Base-by-base conservation (phyloP, 2,113 vertebrate species). In the Gambusia holbrooki region DNA sequence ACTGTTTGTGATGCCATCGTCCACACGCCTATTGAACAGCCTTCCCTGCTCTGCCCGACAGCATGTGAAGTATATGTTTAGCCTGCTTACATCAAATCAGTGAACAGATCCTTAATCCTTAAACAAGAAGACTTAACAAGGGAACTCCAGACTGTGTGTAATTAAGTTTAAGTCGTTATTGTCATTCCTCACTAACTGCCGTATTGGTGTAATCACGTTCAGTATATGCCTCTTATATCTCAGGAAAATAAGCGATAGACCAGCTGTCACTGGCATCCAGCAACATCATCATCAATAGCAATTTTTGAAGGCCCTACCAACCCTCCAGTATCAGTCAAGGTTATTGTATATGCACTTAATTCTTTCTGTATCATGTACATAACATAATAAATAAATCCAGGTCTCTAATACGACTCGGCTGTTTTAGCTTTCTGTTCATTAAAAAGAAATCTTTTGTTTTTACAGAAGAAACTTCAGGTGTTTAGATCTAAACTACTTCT, bases 171-270 rank as follows among this genome's bases (percentile, higher is more conserved):
- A 74, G 64, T 69, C 74, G 81, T 78, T 75, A 83, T 80, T 66
- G 37, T 70, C 71, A 81, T 68, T 63, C 62, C 35, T 54, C 69
- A 77, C 48, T 66, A 64, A 61, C 60, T 80, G 71, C 62, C 77
- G 68, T 82, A 66, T 60, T 33, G 76, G 54, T 89, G 37, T 80
- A 62, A 74, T 73, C 86, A 87, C 80, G 75, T 83, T 66, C 74
- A 74, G 73, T 79, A 84, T 71, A 73, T 25, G 77, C 83, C 51
- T 58, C n/a, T 85, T 65, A 77, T 88, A 71, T 86, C 90, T 93
- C 92, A 93, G 92, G 92, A 88, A 90, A 88, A 76, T 28, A 79
- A 87, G 6, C 81, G 60, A 86, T 79, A 58, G 29, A 82, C 75
- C 79, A 75, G 86, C 89, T 11, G 76, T 48, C 45, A 45, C 14